phyloP scores from a whole-genome alignment of 1,140 invertebrate genomes.

The Chironomus tepperi region DNA sequence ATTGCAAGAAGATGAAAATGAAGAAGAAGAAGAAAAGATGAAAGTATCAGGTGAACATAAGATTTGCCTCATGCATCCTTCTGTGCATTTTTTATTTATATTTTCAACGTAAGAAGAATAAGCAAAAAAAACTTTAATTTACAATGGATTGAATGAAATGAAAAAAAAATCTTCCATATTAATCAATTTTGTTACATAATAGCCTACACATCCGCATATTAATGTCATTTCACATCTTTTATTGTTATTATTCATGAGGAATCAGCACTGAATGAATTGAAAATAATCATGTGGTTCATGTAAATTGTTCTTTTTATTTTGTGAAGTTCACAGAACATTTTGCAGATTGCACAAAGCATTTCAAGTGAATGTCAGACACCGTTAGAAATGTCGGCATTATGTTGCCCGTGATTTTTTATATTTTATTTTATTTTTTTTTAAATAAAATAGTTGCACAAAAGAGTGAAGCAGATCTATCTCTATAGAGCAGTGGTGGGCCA shows the following conservation, averaged over 20 bases:
- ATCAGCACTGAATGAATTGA: no score
- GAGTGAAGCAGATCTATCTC: no score
- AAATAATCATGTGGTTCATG: neutral
- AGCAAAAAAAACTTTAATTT: no score
- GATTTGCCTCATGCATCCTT: neutral
- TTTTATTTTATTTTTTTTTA: no score
- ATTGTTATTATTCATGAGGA: neutral
- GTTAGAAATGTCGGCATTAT: conserved; percentile 1
- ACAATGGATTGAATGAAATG: no score
- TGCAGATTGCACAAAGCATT: neutral
- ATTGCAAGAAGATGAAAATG: neutral
- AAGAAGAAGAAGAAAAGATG: conserved; percentile 8
- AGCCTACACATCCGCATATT: neutral
- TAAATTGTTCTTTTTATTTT: neutral
- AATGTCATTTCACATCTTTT: neutral
- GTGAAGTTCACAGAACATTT: neutral
- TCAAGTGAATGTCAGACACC: neutral
- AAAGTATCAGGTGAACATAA: neutral
- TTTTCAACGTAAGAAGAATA: no score
- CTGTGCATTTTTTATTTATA: neutral
- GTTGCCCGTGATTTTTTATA: neutral
- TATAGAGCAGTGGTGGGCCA: no score
- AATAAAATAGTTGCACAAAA: no score
- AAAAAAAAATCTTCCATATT: neutral
- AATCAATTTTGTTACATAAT: conserved; percentile 8